A percentile compares a stretch with the other conserved stretches of the same genome.
phyloP scores from a whole-genome alignment of 2,113 vertebrate species.

The Bubalus kerabau region DNA sequence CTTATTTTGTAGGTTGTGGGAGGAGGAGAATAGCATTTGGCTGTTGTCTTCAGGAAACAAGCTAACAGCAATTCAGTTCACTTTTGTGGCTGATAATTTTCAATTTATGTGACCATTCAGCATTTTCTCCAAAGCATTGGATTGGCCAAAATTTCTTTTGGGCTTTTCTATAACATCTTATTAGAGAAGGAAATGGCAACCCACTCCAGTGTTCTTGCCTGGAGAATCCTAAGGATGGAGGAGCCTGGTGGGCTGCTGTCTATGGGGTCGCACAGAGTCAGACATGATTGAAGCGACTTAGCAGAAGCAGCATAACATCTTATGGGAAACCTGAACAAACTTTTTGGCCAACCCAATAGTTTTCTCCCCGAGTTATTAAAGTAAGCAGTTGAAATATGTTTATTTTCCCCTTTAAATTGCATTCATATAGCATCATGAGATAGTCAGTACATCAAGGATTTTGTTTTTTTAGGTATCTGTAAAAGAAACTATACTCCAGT shows the following conservation, averaged over 20 bases:
- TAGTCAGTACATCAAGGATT: background rate
- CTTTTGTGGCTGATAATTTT: background rate
- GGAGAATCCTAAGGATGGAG: too few relatives aligned
- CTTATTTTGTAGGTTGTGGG: background rate
- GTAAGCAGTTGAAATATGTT: background rate
- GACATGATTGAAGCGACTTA: too few relatives aligned
- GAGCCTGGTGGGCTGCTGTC: too few relatives aligned
- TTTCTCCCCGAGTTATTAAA: background rate
- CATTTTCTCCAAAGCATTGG: background rate
- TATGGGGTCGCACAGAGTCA: too few relatives aligned
- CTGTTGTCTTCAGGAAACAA: background rate
- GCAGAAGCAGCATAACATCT: background rate
- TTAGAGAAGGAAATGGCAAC: too few relatives aligned
- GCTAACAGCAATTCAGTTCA: background rate
- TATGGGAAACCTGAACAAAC: background rate
- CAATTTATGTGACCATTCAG: background rate
- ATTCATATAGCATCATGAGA: background rate
- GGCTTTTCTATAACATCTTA: background rate
- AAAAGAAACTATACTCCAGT: background rate
- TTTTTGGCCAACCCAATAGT: background rate
- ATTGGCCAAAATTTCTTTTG: background rate
- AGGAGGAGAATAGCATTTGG: background rate
- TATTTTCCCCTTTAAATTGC: background rate
- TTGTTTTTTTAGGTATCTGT: background rate
- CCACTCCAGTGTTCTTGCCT: too few relatives aligned